phyloP scores from a whole-genome alignment of 2,888 invertebrate genomes.

The Sarcophaga rosellei region DNA sequence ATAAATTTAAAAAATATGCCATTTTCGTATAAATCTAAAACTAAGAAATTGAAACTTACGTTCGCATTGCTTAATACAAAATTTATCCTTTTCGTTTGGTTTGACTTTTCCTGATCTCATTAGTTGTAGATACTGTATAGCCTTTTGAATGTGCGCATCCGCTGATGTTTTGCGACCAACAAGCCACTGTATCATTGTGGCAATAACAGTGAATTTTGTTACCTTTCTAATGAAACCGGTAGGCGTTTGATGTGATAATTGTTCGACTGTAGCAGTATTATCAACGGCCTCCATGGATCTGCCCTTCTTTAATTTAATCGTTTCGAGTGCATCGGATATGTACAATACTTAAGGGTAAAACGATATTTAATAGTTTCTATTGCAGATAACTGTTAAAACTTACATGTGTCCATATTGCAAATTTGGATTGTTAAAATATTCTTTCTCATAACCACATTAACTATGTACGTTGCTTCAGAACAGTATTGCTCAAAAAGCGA shows the following conservation, averaged over 20 bases:
- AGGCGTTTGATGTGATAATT: conserved; percentile 38
- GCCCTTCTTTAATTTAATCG: conserved; percentile 67
- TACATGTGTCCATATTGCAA: conserved; percentile 75
- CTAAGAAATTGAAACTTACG: conserved; percentile 72
- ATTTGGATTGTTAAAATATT: conserved; percentile 85
- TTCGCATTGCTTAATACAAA: conserved; percentile 76
- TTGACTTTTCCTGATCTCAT: conserved; percentile 73
- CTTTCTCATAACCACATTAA: conserved; percentile 87
- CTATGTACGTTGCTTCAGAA: conserved; percentile 84
- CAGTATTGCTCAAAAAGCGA: conserved; percentile 88
- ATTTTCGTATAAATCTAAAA: neutral
- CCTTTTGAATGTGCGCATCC: conserved; percentile 74
- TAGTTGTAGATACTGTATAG: conserved; percentile 71
- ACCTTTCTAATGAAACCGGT: conserved; percentile 75
- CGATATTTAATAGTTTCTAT: neutral
- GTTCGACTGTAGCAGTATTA: conserved; percentile 19
- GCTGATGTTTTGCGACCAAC: conserved; percentile 73
- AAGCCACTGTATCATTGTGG: conserved; percentile 80
- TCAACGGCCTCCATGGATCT: conserved; percentile 30
- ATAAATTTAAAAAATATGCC: neutral
- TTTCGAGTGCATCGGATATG: conserved; percentile 74
- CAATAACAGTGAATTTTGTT: conserved; percentile 77
- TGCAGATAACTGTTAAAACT: conserved; percentile 36
- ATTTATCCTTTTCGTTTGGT: conserved; percentile 71
- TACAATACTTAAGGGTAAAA: conserved; percentile 71